phyloP scores from a whole-genome alignment of 1,140 invertebrate genomes.

The Oreohelix idahoensis region DNA sequence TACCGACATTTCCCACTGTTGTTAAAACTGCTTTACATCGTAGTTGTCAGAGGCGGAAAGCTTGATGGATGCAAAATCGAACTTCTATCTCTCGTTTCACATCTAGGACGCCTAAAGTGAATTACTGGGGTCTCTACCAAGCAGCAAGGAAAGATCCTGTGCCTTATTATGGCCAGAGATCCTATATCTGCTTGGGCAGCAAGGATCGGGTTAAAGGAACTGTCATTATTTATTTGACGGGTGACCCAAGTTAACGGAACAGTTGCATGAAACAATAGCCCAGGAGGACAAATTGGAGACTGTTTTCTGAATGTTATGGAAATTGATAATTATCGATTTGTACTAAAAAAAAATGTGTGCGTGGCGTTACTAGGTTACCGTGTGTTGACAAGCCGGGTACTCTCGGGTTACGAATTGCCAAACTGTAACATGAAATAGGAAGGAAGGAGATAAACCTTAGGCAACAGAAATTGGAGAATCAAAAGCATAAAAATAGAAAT shows the following conservation, averaged over 20 bases:
- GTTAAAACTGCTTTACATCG: too few relatives aligned
- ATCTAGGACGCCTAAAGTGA: not conserved
- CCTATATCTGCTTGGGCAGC: not conserved
- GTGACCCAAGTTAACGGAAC: not conserved
- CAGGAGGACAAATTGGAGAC: not conserved
- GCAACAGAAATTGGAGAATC: too few relatives aligned
- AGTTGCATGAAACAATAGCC: not conserved
- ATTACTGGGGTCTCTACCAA: not conserved
- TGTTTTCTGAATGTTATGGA: not conserved
- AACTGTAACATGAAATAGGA: too few relatives aligned
- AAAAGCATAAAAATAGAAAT: too few relatives aligned
- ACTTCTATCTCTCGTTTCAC: not conserved
- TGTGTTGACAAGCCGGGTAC: too few relatives aligned
- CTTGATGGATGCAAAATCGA: too few relatives aligned
- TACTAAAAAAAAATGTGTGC: not conserved
- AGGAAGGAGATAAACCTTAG: too few relatives aligned
- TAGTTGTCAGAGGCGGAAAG: too few relatives aligned
- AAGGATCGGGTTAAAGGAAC: not conserved
- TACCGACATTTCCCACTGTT: too few relatives aligned
- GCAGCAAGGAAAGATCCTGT: not conserved
- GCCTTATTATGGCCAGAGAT: not conserved
- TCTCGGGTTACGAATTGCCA: too few relatives aligned
- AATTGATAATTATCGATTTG: constrained; percentile 1
- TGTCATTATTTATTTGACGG: not conserved
- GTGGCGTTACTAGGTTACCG: too few relatives aligned